Evolutionary conservation across 2,797 vertebrate species (phyloP), one percentile per base, ranked within the genome.

Genomic region (Galago senegalensis): DNA sequence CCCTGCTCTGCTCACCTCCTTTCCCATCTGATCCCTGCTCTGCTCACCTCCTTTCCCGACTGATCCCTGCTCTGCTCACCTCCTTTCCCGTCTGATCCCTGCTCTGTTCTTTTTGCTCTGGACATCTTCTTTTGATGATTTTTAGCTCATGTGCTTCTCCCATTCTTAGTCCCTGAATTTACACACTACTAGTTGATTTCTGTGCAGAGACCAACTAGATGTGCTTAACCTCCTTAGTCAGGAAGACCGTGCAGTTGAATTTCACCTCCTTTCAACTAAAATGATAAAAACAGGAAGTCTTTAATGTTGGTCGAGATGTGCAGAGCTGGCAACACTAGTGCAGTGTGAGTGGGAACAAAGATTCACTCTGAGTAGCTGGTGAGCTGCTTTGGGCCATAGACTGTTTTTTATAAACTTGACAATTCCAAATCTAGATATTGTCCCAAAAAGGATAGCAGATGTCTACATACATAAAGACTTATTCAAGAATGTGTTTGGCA

Each of bases 261-360:
- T 12, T 7, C 16, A 23, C 46, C 86, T 93, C 37, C 60, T 6
- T 46, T 20, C 4, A 12, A 27, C 53, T 27, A 53, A 73, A 70
- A 37, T 2, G 27, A 29, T 43, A 49, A 61, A 69, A 25, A 31
- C 20, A 8, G 27, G 63, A 14, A 31, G 27, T 37, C 46, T 49
- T 65, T n/a, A 61, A 56, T 20, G 0, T 29, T 61, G 72, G 2
- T 37, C 1, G 21, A 53, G 23, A 79, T 23, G 18, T 5, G 27
- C 31, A 34, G 23, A 2, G 20, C 17, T 8, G 23, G 0, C 21
- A 53, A 11, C 21, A 43, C 3, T 18, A 18, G 1, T 13, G 16
- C 4, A 31, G 1, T 25, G 46, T 49, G 37, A 14, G 13, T 17
- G 25, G 18, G 29, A 72, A 21, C 12, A 46, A 2, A 53, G 16